Base-by-base conservation (phyloP, 2,113 vertebrate species). In the Cyrtonyx montezumae region DNA sequence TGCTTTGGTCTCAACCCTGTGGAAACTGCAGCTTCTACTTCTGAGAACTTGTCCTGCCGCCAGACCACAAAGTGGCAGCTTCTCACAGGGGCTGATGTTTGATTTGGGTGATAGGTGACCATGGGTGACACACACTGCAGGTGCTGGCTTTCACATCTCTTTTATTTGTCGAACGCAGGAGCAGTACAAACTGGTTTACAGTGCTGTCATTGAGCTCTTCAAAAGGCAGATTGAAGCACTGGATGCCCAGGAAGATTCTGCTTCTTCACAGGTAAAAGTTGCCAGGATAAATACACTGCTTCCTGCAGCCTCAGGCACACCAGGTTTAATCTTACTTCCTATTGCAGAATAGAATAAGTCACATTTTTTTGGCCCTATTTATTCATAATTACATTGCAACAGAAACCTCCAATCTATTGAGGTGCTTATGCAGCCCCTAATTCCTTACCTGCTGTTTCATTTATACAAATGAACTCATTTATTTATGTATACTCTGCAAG, bases 161-260 rank as follows among this genome's bases (percentile, higher is more conserved):
- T n/a, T 23, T 87, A 3, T 49, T 28, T 93, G 34, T 88, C 76
- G 23, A 56, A 34, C 30, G 21, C 93, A 99, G 99, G 99, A 99
- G 91, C 99, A 99, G 86, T 99, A 99, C 66, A 98, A 98, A 77
- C 95, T 99, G 96, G 99, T 99, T 85, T 98, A 99, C 62, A 98
- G 95, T 45, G 98, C 96, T 0, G 98, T 99, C 68, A 97, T 97
- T 32, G 91, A 99, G 82, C 97, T 99, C 74, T 99, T 99, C 96
- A 97, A 98, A 95, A 98, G 97, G 81, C 98, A 98, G 88, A 94
- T 99, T 91, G 94, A 98, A 94, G 82, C 70, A 48, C 92, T 97
- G 0, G 80, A 87, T 65, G 82, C 74, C 40, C 76, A 81, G 82
- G 59, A 81, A 36, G 53, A 79, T 40, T 66, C 42, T 75, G 73